Conservation (phyloP, 2,113 vertebrate genomes). For the Datnioides undecimradiatus region DNA sequence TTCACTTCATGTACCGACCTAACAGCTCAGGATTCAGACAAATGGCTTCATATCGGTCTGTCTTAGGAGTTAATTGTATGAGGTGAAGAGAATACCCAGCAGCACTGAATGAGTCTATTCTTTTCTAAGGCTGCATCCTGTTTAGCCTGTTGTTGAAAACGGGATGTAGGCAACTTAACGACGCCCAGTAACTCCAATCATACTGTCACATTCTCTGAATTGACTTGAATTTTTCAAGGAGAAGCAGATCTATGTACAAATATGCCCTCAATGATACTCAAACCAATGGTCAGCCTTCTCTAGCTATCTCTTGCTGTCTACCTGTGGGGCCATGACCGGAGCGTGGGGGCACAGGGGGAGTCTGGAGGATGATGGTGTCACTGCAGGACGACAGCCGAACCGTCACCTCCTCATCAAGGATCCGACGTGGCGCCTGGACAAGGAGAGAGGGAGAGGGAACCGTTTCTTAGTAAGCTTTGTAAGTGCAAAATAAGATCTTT, state of each 20-base stretch:
- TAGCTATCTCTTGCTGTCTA: neutral
- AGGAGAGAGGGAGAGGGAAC: neutral
- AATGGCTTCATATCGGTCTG: no score
- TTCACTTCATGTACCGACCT: no score
- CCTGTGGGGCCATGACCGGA: slow-evolving; percentile 60
- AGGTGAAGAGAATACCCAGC: neutral
- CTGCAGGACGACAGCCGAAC: slow-evolving; percentile 92
- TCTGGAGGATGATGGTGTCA: slow-evolving; percentile 89
- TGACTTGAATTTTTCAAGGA: neutral
- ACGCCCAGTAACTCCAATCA: neutral
- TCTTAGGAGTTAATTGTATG: neutral
- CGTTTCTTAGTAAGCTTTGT: neutral
- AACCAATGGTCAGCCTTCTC: neutral
- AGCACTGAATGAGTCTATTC: neutral
- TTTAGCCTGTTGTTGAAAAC: neutral
- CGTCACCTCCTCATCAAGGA: slow-evolving; percentile 91
- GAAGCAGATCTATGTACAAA: neutral
- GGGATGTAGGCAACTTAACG: neutral
- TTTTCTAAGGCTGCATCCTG: neutral
- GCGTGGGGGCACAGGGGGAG: slow-evolving; percentile 84
- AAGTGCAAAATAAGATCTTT: no score
- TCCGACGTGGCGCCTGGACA: slow-evolving; percentile 88
- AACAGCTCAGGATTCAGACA: no score
- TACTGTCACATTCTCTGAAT: neutral
- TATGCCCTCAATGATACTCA: neutral